Evolutionary conservation across 2,113 vertebrate species (phyloP), one percentile per base, ranked within the genome.

Genomic region (Sakesphorus luctuosus): DNA sequence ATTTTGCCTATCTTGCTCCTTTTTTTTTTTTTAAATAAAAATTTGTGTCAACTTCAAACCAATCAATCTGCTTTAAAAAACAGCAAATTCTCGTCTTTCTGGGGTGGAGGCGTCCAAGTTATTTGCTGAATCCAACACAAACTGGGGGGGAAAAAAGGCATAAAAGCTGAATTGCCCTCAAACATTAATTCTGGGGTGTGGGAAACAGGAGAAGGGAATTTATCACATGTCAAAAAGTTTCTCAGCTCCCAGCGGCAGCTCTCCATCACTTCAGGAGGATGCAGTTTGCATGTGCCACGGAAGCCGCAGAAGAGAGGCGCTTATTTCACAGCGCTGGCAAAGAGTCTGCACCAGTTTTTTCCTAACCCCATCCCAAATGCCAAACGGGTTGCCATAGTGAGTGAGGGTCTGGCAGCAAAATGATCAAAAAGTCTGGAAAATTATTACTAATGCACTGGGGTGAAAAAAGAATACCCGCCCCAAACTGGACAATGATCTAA

Each of bases 171-270:
- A 88, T 85, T 77, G 80, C 29, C 59, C 43, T 84, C 36, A 81
- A 73, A 89, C 3, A 1, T 4, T 46, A 72, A 61, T 83, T 94
- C 13, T 49, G 49, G 44, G 62, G 55, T 59, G 52, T 72, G 50
- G 31, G 36, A 69, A 91, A 93, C 0, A 14, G 58, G 83, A 90
- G 79, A 94, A 71, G 25, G 38, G 67, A 75, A 90, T 92, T 95
- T 94, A 89, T 75, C 91, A 63, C 77, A 94, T 94, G 96, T 93
- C 88, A 93, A 6, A 53, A 90, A 91, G 85, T 94, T 95, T 95
- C 92, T 95, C 90, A 78, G 90, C 71, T 96, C 87, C 67, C 84
- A 79, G 71, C 40, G 91, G 93, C 82, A 94, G 90, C 72, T 92
- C 73, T 93, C 79, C 83, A 86, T 96, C 96, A 93, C 82, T 90